Evolutionary conservation across 2,888 invertebrate species (phyloP), one percentile per base, ranked within the genome.

Genomic region (Orthonevra nobilis): DNA sequence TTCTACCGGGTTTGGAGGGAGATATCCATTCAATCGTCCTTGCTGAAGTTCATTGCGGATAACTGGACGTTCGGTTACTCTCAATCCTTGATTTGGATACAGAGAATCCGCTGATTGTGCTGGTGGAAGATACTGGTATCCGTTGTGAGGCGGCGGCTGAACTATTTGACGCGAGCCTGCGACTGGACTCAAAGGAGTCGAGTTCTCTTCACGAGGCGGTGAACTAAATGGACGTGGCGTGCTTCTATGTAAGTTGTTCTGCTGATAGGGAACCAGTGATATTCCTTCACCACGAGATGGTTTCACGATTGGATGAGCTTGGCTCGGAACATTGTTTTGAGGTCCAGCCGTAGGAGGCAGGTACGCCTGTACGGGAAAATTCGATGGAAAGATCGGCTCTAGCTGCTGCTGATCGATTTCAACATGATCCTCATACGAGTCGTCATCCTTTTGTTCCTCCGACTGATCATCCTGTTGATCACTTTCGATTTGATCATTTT

Each of bases 381-480:
- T 69, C 14, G 40, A 32, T 6, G 58, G 58, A 2, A 23, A 17
- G 2, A 50, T 32, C 6, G 69, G 69, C 5, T 69, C 58, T 12
- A 69, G 12, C 14, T 69, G 69, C 1, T 69, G 26, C 6, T 58
- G 48, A 23, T 58, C 50, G 26, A 58, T 58, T 9, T 50, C 34
- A n/a, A 60, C 50, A 20, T 69, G 58, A 17, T 58, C 68, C 0
- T 68, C 23, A 15, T 52, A 4, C 20, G n/a, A 4, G 36, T 61
- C 23, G n/a, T 64, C 52, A 1, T 38, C 28, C 0, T 12, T 6
- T 15, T 28, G 2, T 1, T n/a, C 1, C 1, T 44, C 14, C 5
- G n/a, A 0, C 1, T 32, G 17, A 19, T 54, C 3, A 42, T n/a
- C 0, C 19, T 58, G 63, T 2, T 32, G 23, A 2, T 14, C 12